Evolutionary conservation across 2,797 vertebrate genomes (phyloP), one percentile per base, ranked within the genome.

Genomic region (Carduelis carduelis): DNA sequence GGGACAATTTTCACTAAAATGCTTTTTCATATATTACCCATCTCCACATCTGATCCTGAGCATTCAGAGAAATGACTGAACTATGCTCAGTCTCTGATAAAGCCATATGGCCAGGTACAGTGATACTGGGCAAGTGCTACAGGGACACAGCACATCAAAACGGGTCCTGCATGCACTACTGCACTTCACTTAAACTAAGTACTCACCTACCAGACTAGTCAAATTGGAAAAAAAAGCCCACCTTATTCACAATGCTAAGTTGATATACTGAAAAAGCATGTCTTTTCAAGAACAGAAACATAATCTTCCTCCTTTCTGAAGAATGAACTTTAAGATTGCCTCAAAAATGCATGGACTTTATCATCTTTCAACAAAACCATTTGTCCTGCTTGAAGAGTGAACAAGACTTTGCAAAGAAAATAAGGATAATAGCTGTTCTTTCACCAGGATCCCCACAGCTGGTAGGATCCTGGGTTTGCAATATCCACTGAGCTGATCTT

Each of bases 1-100:
- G 69, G 82, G 92, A 85, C 63, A 87, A 77, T 77, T 77, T 85
- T 89, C 79, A 85, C 64, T 83, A 83, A 83, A 52, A 72, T 0
- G 0, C 28, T 79, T 93, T 87, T 87, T 87, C 63, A 56, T 75
- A 30, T 24, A 87, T 30, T 89, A 64, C 28, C 61, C 43, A 78
- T 66, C 77, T 89, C 77, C 61, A 68, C 77, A 89, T 90, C 87
- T 84, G 81, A 95, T 93, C 61, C 83, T 75, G 37, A 83, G 61
- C 69, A 57, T 35, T 72, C 56, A 63, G 34, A 87, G 46, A 78
- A 86, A 83, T 32, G 63, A 77, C n/a, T 83, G 86, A 90, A 71
- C 66, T 34, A 19, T 8, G 53, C 39, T 64, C 46, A 57, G 20
- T 50, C 59, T 89, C 78, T 83, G 44, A 47, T 39, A 82, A 79